Conservation (phyloP, 2,888 invertebrate species). For the Epiblema foenella region DNA sequence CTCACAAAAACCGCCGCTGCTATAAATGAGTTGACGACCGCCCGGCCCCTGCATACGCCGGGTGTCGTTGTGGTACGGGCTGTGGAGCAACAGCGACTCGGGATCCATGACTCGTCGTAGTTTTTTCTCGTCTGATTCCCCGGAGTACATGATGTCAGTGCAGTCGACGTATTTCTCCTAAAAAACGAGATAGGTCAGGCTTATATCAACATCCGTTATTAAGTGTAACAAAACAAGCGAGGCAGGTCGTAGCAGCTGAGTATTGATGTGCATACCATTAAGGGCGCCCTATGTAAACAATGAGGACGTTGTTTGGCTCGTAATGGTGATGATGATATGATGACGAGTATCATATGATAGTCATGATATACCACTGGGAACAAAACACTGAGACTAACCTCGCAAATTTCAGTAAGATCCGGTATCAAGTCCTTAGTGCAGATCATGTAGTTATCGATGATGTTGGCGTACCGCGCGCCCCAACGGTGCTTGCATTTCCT, state of each 20-base stretch:
- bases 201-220: neutral
- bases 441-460: constrained; percentile 72
- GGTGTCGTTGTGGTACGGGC: constrained; percentile 59
- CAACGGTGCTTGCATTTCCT: constrained; percentile 60
- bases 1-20: constrained; percentile 72
- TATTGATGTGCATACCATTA: too few relatives aligned
- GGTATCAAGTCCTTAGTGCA: constrained; percentile 61
- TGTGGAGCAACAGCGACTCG: constrained; percentile 54
- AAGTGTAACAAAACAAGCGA: too few relatives aligned
- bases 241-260: too few relatives aligned
- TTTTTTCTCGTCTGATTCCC: constrained; percentile 50
- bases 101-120: constrained; percentile 51
- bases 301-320: too few relatives aligned
- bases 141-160: constrained; percentile 62
- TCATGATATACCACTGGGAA: too few relatives aligned
- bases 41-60: constrained; percentile 45
- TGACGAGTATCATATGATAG: too few relatives aligned
- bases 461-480: constrained; percentile 64
- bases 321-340: too few relatives aligned
- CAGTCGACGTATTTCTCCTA: constrained; percentile 73
- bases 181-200: constrained; percentile 31
- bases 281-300: too few relatives aligned
- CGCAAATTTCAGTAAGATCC: constrained; percentile 62
- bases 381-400: constrained; percentile 49
- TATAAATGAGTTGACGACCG: constrained; percentile 15